These are phyloP conservation scores for Orthonychiurus folsomi DNA, from an alignment of 2,888 invertebrate genomes.

Conservation along the genomic window DNA sequence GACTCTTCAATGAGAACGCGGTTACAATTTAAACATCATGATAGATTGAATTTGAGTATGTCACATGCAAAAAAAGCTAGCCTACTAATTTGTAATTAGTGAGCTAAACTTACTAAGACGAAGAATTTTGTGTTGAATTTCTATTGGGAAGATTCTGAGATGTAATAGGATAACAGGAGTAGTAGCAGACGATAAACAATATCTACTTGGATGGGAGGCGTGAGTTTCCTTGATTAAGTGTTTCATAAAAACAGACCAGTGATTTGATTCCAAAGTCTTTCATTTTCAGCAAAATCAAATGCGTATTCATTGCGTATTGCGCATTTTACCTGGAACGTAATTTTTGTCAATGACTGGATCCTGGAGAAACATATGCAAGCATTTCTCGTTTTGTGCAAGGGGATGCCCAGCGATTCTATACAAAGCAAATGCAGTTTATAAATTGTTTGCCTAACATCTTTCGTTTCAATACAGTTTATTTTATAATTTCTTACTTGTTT, in stretches of 20 bases:
- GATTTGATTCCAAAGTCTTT: neutral
- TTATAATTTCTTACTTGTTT: slow-evolving; percentile 68
- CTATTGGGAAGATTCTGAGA: no score
- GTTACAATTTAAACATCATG: no score
- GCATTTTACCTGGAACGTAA: slow-evolving; percentile 98
- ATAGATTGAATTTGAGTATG: no score
- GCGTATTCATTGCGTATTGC: slow-evolving; percentile 65
- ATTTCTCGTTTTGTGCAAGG: slow-evolving; percentile 95
- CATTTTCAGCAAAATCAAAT: neutral
- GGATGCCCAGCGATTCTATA: slow-evolving; percentile 94
- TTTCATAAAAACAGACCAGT: slow-evolving; percentile 1
- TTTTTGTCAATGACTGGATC: slow-evolving; percentile 96
- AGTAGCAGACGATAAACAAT: no score
- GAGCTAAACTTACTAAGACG: no score
- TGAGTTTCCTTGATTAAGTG: no score
- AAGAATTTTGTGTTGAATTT: no score
- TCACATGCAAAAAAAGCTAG: no score
- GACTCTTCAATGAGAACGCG: no score
- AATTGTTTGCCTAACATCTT: slow-evolving; percentile 7
- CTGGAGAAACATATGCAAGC: slow-evolving; percentile 98
- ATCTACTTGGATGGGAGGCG: no score
- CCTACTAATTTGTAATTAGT: no score
- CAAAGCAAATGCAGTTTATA: slow-evolving; percentile 12
- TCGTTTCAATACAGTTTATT: neutral
- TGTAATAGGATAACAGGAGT: no score